Conservation (phyloP, 2,113 vertebrate species). For the Brienomyrus longianalis region DNA sequence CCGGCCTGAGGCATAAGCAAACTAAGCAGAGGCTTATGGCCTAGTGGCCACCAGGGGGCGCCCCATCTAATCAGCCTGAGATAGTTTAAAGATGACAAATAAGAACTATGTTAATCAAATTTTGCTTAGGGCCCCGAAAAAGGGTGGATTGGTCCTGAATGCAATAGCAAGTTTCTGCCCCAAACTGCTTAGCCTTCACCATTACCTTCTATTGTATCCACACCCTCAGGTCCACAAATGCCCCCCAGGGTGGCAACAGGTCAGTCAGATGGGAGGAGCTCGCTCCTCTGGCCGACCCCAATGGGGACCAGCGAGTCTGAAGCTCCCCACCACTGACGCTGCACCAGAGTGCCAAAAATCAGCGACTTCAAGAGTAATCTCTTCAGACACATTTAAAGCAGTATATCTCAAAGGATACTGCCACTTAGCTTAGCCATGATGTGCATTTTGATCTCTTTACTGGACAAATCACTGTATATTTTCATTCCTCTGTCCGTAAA, state of each 20-base stretch:
- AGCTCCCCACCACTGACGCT: not conserved
- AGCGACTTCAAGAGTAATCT: not conserved
- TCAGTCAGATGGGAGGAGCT: not conserved
- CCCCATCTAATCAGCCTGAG: not conserved
- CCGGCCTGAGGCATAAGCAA: not conserved
- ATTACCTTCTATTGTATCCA: not conserved
- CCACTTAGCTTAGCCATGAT: not conserved
- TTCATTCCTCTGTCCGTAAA: not conserved
- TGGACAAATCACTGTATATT: not conserved
- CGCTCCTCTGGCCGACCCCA: not conserved
- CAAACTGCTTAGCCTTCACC: not conserved
- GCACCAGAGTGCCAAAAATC: not conserved
- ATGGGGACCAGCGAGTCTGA: not conserved
- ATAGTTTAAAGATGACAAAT: not conserved
- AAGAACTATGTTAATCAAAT: not conserved
- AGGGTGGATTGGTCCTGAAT: not conserved
- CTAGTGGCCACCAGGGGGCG: not conserved
- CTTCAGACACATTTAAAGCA: not conserved
- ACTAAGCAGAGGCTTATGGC: not conserved
- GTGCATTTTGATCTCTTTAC: not conserved
- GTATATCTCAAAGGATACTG: not conserved
- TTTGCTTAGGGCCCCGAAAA: not conserved
- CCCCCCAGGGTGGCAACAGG: not conserved
- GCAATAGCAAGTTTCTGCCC: not conserved
- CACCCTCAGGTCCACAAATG: not conserved